Evolutionary conservation across 2,113 vertebrate species (phyloP).

Genomic region (Chitala chitala): DNA sequence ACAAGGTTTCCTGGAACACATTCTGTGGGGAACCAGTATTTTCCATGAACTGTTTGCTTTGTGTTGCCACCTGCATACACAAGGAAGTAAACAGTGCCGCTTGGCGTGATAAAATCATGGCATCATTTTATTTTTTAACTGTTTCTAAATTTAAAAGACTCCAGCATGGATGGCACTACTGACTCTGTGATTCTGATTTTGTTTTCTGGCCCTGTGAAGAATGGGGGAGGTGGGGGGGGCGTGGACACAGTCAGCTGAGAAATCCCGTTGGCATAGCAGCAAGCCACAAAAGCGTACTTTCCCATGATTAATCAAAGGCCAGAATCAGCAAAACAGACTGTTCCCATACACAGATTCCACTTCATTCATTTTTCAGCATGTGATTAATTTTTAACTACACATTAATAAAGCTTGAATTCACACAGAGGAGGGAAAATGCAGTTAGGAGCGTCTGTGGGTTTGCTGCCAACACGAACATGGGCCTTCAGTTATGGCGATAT

Average conservation of each 20-base stretch:
- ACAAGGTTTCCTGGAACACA: too few species aligned
- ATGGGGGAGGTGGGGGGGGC: not conserved
- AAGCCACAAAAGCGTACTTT: slow-evolving; percentile 32
- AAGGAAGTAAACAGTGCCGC: too few species aligned
- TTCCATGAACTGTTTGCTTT: too few species aligned
- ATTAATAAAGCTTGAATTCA: slow-evolving; percentile 55
- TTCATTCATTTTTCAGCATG: slow-evolving; percentile 57
- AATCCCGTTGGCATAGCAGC: not conserved
- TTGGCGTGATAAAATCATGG: too few species aligned
- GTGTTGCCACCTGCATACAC: too few species aligned
- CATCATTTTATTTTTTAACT: not conserved
- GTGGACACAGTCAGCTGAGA: too few species aligned
- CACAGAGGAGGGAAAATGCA: slow-evolving; percentile 41
- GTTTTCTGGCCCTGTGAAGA: not conserved
- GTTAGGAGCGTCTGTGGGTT: slow-evolving; percentile 44
- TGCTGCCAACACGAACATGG: slow-evolving; percentile 37
- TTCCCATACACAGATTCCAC: slow-evolving; percentile 46
- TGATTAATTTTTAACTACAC: slow-evolving; percentile 59
- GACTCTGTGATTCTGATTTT: not conserved
- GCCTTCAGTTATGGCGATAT: too few species aligned
- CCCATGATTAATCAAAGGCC: slow-evolving; percentile 41
- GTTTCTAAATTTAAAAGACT: too few species aligned
- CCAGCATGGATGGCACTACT: not conserved
- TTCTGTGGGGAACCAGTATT: too few species aligned
- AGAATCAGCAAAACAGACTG: slow-evolving; percentile 40